A percentile compares a stretch with the other conserved stretches of the same genome.
Evolutionary conservation across 1,140 invertebrate species (phyloP).

Genomic region (Tetramorium parvispinum): DNA sequence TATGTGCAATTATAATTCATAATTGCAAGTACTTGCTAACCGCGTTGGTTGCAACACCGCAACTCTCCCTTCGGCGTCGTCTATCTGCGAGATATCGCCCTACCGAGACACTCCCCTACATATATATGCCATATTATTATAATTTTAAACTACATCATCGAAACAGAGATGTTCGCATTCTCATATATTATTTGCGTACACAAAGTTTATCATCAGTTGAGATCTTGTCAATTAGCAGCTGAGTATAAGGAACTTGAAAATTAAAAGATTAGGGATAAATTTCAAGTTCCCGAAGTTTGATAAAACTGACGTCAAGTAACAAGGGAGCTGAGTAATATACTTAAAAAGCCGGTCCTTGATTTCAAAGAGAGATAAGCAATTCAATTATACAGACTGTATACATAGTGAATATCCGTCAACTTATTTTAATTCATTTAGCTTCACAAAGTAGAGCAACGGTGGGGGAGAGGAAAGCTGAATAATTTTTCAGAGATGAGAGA

Average conservation of each 20-base stretch:
- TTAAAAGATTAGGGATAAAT: neutral
- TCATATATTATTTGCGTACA: neutral
- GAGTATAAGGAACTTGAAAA: neutral
- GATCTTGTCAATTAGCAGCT: neutral
- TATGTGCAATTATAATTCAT: constrained; percentile 70
- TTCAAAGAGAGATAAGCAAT: constrained; percentile 11
- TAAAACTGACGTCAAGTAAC: neutral
- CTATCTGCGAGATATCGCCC: constrained; percentile 14
- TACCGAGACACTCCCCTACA: neutral
- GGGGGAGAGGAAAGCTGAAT: no score
- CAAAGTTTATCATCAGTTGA: neutral
- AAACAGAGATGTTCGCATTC: constrained; percentile 10
- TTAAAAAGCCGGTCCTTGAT: neutral
- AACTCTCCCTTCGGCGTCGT: constrained; percentile 20
- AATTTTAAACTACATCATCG: constrained; percentile 53
- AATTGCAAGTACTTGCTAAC: constrained; percentile 52
- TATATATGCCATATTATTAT: constrained; percentile 3
- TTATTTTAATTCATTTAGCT: constrained; percentile 12
- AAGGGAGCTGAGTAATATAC: neutral
- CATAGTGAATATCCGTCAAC: constrained; percentile 3
- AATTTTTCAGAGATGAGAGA: constrained; percentile 39
- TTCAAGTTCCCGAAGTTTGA: neutral
- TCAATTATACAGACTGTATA: constrained; percentile 8
- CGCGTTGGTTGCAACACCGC: neutral
- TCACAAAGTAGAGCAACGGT: neutral